phyloP scores from a whole-genome alignment of 2,797 vertebrate species.

The Urocyon cinereoargenteus region DNA sequence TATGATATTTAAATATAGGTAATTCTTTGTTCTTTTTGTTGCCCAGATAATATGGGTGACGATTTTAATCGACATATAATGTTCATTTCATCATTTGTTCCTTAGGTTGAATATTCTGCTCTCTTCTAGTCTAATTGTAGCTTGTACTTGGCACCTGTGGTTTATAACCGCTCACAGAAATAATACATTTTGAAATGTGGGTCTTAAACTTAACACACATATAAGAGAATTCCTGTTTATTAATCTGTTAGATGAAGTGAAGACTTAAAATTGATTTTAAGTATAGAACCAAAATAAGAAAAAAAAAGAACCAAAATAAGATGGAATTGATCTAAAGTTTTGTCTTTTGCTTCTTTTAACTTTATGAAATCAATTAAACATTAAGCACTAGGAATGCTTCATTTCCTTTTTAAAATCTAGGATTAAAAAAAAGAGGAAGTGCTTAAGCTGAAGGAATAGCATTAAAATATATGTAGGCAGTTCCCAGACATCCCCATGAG shows the following conservation, averaged over 20 bases:
- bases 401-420: conserved; percentile 20
- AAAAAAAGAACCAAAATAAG: not conserved
- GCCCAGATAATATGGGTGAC: not conserved
- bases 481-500: not conserved
- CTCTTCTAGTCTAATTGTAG: not conserved
- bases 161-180: conserved; percentile 34
- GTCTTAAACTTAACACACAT: not conserved
- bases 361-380: conserved; percentile 2
- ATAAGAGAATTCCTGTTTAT: not conserved
- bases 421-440: not conserved
- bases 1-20: conserved; percentile 24
- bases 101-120: not conserved
- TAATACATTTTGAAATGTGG: conserved; percentile 22
- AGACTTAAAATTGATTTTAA: conserved; percentile 13
- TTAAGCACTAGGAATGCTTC: not conserved
- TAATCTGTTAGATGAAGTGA: not conserved
- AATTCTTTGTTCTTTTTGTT: conserved; percentile 23
- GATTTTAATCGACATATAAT: not conserved
- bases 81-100: conserved; percentile 5
- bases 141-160: not conserved
- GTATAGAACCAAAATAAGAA: conserved; percentile 5
- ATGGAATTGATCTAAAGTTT: conserved; percentile 6
- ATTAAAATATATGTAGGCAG: not conserved
- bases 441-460: not conserved
- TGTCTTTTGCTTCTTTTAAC: conserved; percentile 48